A percentile compares a stretch with the other conserved stretches of the same genome.
These are phyloP conservation scores for Cydia pomonella DNA, from an alignment of 1,140 invertebrate species.

Conservation along the genomic window DNA sequence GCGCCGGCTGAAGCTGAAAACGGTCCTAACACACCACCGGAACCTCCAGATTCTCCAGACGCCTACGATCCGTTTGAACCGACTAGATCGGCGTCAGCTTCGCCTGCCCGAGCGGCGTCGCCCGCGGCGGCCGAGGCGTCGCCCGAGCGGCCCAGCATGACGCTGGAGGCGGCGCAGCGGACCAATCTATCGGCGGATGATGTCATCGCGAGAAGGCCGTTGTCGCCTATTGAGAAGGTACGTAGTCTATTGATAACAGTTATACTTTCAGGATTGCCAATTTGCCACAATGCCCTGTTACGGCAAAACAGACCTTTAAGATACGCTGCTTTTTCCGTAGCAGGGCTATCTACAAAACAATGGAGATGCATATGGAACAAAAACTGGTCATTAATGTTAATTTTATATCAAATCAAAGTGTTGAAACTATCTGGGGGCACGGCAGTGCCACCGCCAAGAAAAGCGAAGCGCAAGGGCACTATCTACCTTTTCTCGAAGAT, in stretches of 20 bases:
- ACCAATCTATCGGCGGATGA: conserved; percentile 78
- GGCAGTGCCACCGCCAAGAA: no score
- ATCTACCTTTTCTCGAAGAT: no score
- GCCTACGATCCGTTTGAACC: conserved; percentile 94
- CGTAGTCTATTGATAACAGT: neutral
- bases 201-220: conserved; percentile 67
- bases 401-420: no score
- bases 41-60: conserved; percentile 84
- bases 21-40: conserved; percentile 83
- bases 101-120: conserved; percentile 79
- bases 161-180: conserved; percentile 76
- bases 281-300: no score
- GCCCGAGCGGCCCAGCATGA: conserved; percentile 64
- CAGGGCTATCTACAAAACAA: no score
- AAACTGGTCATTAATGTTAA: no score
- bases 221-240: conserved; percentile 71
- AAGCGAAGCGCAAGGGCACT: no score
- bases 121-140: conserved; percentile 81
- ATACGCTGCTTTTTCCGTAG: no score
- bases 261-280: no score
- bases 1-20: conserved; percentile 75
- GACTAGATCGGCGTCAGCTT: conserved; percentile 88
- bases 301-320: no score
- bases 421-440: no score
- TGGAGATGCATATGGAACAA: no score